Evolutionary conservation across 1,140 invertebrate species (phyloP).

Genomic region (Polyergus mexicanus): DNA sequence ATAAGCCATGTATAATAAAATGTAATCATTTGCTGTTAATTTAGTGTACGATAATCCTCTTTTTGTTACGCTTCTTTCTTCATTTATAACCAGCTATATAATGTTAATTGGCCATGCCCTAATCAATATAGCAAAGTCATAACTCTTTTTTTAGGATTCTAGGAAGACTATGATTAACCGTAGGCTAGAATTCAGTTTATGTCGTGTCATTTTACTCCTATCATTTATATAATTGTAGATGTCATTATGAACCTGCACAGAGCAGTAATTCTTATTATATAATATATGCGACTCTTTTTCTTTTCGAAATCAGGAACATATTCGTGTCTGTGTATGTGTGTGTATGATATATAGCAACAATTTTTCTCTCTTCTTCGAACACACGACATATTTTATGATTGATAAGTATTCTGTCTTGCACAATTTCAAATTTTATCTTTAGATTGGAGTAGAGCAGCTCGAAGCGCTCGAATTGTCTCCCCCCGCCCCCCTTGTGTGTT

Average conservation of each 20-base stretch:
- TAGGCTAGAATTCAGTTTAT: slow-evolving; percentile 83
- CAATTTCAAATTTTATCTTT: slow-evolving; percentile 22
- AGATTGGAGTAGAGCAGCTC: slow-evolving; percentile 30
- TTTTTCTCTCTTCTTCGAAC: slow-evolving; percentile 20
- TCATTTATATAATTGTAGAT: slow-evolving; percentile 66
- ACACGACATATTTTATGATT: slow-evolving; percentile 61
- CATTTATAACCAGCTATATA: slow-evolving; percentile 59
- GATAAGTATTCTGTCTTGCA: slow-evolving; percentile 42
- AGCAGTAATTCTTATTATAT: slow-evolving; percentile 62
- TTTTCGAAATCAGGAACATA: slow-evolving; percentile 72
- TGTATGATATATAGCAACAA: slow-evolving; percentile 52
- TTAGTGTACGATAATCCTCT: slow-evolving; percentile 48
- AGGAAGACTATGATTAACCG: slow-evolving; percentile 86
- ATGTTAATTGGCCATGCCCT: slow-evolving; percentile 67
- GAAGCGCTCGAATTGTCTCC: slow-evolving; percentile 34
- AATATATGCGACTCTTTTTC: slow-evolving; percentile 55
- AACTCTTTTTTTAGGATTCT: slow-evolving; percentile 75
- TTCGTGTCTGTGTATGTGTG: slow-evolving; percentile 8
- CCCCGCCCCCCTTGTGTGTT: slow-evolving; percentile 20
- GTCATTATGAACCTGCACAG: slow-evolving; percentile 47
- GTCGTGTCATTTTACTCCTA: slow-evolving; percentile 61
- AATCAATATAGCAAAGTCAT: slow-evolving; percentile 66
- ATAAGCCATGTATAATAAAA: slow-evolving; percentile 57
- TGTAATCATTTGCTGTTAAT: slow-evolving; percentile 44
- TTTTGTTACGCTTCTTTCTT: slow-evolving; percentile 55